Evolutionary conservation across 2,888 invertebrate genomes (phyloP).

Genomic region (Pristionchus maxplancki): DNA sequence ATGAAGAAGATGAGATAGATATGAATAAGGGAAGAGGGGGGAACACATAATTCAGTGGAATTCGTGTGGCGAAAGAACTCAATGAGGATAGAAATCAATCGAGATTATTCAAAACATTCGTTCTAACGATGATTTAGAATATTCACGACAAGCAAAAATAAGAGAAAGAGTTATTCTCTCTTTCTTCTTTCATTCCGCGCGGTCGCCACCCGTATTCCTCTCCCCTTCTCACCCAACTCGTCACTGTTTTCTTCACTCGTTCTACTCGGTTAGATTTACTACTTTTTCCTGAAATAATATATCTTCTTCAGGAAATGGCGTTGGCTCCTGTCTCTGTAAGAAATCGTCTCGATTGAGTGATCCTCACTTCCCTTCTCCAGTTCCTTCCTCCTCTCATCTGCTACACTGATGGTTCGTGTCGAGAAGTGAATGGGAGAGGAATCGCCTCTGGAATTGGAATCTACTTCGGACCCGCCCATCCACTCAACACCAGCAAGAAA

Average conservation of each 20-base stretch:
- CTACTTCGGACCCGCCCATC: slow-evolving; percentile 52
- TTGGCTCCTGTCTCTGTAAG: not conserved
- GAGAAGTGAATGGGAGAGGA: not conserved
- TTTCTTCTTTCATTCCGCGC: not conserved
- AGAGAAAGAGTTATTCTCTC: not conserved
- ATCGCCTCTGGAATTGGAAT: slow-evolving; percentile 51
- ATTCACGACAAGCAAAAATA: not conserved
- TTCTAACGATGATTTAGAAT: not conserved
- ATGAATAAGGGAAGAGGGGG: not conserved
- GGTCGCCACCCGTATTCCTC: too few species aligned
- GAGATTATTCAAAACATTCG: too few species aligned
- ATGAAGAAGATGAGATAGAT: slow-evolving; percentile 5
- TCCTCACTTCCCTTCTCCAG: too few species aligned
- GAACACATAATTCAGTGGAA: not conserved
- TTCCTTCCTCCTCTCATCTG: not conserved
- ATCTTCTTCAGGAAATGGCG: not conserved
- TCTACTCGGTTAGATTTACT: not conserved
- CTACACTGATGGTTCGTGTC: slow-evolving; percentile 52
- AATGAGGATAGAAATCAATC: not conserved
- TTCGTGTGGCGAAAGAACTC: too few species aligned
- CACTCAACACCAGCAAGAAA: slow-evolving; percentile 36
- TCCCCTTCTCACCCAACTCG: not conserved
- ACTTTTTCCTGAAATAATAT: too few species aligned
- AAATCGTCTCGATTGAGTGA: too few species aligned
- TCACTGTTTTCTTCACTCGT: slow-evolving; percentile 2